Percentiles rank a stretch among this genome's conserved stretches.
Conservation (phyloP, 2,113 vertebrate genomes). For the Pygathrix nemaeus region DNA sequence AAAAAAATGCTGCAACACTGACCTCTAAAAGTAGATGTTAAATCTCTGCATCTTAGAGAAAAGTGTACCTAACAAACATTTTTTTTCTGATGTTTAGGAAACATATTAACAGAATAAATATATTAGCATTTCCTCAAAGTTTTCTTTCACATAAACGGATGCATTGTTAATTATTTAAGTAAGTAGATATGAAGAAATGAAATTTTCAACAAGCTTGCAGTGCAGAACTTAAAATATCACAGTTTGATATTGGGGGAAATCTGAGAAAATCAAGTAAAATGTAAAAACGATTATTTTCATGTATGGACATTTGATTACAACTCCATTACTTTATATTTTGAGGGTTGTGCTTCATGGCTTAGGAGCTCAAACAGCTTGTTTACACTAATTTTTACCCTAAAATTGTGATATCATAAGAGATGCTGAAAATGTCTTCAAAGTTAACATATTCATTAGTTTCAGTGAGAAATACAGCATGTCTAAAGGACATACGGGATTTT, state of each 20-base stretch:
- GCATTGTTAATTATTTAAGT: not conserved
- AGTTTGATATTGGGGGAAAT: not conserved
- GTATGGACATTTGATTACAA: not conserved
- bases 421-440: conserved; percentile 1
- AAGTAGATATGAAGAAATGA: not conserved
- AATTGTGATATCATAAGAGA: not conserved
- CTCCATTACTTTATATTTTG: not conserved
- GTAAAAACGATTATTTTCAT: not conserved
- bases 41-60: not conserved
- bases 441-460: conserved; percentile 40
- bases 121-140: not conserved
- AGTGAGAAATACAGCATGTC: not conserved
- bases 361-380: not conserved
- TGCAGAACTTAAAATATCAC: not conserved
- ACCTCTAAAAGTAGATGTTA: not conserved
- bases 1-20: not conserved
- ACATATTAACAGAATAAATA: not conserved
- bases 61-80: not conserved
- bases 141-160: not conserved
- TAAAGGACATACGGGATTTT: not conserved
- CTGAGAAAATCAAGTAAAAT: not conserved
- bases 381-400: not conserved
- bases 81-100: not conserved
- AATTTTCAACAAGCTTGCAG: not conserved
- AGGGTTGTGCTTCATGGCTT: not conserved